phyloP scores from a whole-genome alignment of 2,888 invertebrate genomes.

The Colostygia pectinataria region DNA sequence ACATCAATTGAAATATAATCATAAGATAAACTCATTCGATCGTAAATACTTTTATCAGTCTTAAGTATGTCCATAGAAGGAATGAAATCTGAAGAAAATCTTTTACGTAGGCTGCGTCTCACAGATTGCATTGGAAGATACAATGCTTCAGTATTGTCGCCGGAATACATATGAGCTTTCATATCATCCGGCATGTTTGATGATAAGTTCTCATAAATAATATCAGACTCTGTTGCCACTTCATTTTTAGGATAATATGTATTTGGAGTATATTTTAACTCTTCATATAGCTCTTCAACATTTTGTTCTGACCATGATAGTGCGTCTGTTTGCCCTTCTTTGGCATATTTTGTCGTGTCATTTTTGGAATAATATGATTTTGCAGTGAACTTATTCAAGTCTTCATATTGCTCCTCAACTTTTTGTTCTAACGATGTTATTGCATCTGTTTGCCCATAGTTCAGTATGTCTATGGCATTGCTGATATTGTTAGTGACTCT shows the following conservation, averaged over 20 bases:
- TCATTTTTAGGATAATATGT: background rate
- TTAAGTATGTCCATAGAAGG: background rate
- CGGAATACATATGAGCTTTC: slow-evolving; percentile 39
- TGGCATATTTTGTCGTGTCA: too few species aligned
- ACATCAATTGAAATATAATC: slow-evolving; percentile 22
- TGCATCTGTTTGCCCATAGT: background rate
- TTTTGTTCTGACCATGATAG: background rate
- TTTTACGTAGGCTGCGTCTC: slow-evolving; percentile 6
- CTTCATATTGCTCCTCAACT: too few species aligned
- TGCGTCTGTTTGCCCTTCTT: too few species aligned
- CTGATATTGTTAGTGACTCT: slow-evolving; percentile 7
- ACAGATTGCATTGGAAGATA: slow-evolving; percentile 14
- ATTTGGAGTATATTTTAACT: background rate
- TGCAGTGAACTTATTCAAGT: too few species aligned
- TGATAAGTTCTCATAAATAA: slow-evolving; percentile 26
- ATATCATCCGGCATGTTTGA: slow-evolving; percentile 51
- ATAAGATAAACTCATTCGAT: slow-evolving; percentile 20
- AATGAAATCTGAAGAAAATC: slow-evolving; percentile 13
- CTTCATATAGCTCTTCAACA: background rate
- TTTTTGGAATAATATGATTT: too few species aligned
- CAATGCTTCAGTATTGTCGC: slow-evolving; percentile 7
- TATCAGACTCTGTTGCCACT: background rate
- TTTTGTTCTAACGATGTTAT: background rate
- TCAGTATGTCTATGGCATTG: slow-evolving; percentile 13
- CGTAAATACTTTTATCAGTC: slow-evolving; percentile 1